phyloP scores from a whole-genome alignment of 2,888 invertebrate species.

The Panorpa germanica region DNA sequence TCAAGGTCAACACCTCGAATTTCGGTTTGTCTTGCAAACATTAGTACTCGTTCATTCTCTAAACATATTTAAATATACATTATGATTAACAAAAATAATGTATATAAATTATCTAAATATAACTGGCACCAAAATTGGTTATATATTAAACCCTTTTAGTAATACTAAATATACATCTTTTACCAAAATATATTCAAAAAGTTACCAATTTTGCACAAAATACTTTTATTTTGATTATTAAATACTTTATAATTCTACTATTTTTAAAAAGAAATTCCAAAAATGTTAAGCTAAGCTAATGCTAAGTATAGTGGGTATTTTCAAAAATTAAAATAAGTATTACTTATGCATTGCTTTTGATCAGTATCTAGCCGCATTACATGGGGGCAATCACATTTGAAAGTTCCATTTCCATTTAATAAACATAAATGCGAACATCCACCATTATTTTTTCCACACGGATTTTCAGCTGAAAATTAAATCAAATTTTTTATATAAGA shows the following conservation, averaged over 20 bases:
- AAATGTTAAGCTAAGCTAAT: background rate
- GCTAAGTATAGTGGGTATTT: background rate
- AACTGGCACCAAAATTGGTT: too few relatives aligned
- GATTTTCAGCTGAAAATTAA: conserved; percentile 36
- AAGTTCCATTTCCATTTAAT: conserved; percentile 39
- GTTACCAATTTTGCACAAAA: background rate
- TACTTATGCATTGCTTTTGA: conserved; percentile 43
- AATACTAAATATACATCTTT: too few relatives aligned
- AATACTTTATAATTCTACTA: background rate
- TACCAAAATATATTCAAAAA: background rate
- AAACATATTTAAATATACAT: conserved; percentile 18
- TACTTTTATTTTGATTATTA: background rate
- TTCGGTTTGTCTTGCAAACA: conserved; percentile 56
- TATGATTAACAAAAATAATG: too few relatives aligned
- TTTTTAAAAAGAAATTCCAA: background rate
- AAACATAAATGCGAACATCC: conserved; percentile 71
- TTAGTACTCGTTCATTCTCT: conserved; percentile 61
- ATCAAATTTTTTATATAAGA: too few relatives aligned
- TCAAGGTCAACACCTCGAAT: conserved; percentile 68
- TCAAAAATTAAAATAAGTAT: conserved; percentile 8
- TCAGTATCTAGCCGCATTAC: conserved; percentile 58
- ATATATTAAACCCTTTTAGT: too few relatives aligned
- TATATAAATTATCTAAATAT: too few relatives aligned
- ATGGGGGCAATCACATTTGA: conserved; percentile 70
- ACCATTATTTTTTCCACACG: conserved; percentile 51